Conservation (phyloP, 2,797 vertebrate genomes). For the Tamandua tetradactyla region DNA sequence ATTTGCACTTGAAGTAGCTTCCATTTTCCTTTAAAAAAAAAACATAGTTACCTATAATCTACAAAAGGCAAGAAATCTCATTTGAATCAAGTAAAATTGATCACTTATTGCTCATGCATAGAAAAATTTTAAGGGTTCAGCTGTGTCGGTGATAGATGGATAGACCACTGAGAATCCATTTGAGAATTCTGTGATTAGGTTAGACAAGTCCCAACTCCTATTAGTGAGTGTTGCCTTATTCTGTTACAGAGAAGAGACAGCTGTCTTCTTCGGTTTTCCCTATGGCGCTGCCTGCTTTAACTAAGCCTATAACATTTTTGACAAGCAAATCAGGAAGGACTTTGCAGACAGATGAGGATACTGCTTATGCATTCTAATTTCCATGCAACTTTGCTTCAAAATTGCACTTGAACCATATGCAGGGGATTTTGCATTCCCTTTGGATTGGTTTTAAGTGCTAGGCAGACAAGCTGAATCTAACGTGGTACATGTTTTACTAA, state of each 20-base stretch:
- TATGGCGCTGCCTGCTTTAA: conserved; percentile 53
- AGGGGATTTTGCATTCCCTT: conserved; percentile 72
- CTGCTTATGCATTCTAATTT: conserved; percentile 78
- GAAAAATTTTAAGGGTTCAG: conserved; percentile 55
- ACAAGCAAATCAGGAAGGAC: conserved; percentile 75
- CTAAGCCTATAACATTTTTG: conserved; percentile 62
- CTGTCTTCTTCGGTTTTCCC: conserved; percentile 59
- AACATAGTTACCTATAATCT: conserved; percentile 3
- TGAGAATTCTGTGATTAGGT: conserved; percentile 61
- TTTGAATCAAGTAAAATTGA: conserved; percentile 67
- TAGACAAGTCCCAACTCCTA: conserved; percentile 59
- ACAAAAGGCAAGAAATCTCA: conserved; percentile 47
- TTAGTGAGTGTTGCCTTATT: conserved; percentile 59
- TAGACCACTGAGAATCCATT: conserved; percentile 46
- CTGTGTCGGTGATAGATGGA: conserved; percentile 31
- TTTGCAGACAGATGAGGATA: conserved; percentile 80
- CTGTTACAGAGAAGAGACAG: conserved; percentile 43
- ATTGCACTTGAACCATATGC: conserved; percentile 72
- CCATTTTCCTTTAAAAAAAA: background rate
- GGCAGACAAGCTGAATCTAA: conserved; percentile 69
- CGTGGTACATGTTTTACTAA: conserved; percentile 51
- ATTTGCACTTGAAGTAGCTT: background rate
- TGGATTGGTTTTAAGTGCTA: conserved; percentile 72
- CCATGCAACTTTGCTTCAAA: conserved; percentile 69
- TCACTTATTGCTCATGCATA: conserved; percentile 55